phyloP scores from a whole-genome alignment of 2,888 invertebrate genomes.

The Sceliomorpha sp. region DNA sequence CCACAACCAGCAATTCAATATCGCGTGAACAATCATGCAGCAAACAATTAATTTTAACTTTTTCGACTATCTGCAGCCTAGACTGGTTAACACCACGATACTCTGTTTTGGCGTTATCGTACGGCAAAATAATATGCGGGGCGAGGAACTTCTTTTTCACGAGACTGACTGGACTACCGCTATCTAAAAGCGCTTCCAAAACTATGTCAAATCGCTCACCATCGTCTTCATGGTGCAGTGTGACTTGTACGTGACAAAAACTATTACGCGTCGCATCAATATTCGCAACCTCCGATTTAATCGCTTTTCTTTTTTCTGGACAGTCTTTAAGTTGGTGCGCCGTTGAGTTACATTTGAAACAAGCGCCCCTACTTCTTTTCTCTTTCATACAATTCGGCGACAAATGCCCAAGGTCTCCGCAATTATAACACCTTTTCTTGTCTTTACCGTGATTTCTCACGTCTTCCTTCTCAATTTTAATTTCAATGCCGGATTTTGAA shows the following conservation, averaged over 20 bases:
- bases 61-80: neutral
- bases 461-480: neutral
- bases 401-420: neutral
- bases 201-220: neutral
- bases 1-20: neutral
- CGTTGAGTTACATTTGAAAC: constrained; percentile 1
- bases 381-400: neutral
- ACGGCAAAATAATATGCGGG: neutral
- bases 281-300: neutral
- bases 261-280: neutral
- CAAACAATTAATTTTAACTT: neutral
- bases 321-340: neutral
- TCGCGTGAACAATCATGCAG: neutral
- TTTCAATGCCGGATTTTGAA: neutral
- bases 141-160: constrained; percentile 1
- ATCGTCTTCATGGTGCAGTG: neutral
- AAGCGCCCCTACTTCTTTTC: constrained; percentile 3
- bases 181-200: neutral
- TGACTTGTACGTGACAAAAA: neutral
- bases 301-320: neutral
- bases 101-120: neutral
- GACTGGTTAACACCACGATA: constrained; percentile 8
- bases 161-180: constrained; percentile 4
- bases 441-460: neutral
- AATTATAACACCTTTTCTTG: constrained; percentile 15